These are phyloP conservation scores for Peromyscus polionotus DNA, from an alignment of 2,113 vertebrate species.

Conservation along the genomic window DNA sequence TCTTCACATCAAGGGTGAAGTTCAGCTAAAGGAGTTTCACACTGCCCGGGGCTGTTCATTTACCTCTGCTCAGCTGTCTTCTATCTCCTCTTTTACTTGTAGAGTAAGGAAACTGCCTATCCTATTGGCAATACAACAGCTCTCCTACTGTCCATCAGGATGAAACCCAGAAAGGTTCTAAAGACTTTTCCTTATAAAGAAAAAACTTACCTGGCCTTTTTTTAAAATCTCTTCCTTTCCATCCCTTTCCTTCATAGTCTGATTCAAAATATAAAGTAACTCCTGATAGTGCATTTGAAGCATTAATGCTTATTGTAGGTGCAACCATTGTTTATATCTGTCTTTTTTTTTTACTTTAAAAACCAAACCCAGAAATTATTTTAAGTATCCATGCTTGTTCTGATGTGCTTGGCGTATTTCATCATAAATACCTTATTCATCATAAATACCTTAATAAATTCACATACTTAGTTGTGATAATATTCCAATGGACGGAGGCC, in stretches of 20 bases:
- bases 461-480: not conserved
- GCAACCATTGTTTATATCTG: not conserved
- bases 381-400: not conserved
- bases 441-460: not conserved
- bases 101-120: not conserved
- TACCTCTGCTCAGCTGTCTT: not conserved
- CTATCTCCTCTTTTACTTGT: accelerated
- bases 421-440: not conserved
- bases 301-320: not conserved
- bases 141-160: not conserved
- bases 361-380: not conserved
- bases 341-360: not conserved
- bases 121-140: not conserved
- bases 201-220: not conserved
- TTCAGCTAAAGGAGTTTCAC: not conserved
- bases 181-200: not conserved
- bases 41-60: not conserved
- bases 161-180: not conserved
- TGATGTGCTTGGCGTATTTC: not conserved
- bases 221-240: not conserved
- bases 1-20: not conserved
- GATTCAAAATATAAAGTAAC: not conserved
- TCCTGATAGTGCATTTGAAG: not conserved
- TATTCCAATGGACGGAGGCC: not conserved
- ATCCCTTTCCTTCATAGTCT: not conserved